phyloP scores from a whole-genome alignment of 2,113 vertebrate species.

The Calonectris borealis region DNA sequence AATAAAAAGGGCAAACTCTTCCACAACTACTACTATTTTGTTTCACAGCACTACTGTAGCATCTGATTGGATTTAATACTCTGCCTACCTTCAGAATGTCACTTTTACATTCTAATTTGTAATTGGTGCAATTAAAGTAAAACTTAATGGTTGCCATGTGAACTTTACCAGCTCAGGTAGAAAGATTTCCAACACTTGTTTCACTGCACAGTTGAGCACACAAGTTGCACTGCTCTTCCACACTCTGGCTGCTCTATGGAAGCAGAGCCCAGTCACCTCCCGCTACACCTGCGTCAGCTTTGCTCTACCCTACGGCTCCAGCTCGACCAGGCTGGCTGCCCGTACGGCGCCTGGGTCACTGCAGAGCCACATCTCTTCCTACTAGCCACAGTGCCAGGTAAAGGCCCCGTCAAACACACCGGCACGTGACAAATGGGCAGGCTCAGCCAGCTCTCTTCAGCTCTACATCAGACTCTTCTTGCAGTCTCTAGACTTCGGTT shows the following conservation, averaged over 20 bases:
- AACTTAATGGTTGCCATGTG: neutral
- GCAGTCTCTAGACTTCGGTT: neutral
- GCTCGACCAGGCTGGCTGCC: neutral
- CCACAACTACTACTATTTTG: neutral
- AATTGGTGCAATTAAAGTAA: neutral
- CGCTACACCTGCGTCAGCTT: neutral
- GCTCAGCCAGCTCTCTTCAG: neutral
- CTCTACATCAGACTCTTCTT: neutral
- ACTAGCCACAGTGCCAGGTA: neutral
- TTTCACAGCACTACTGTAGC: neutral
- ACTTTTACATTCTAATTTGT: neutral
- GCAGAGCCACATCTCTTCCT: neutral
- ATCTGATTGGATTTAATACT: neutral
- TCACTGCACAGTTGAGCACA: neutral
- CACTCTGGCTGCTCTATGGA: neutral
- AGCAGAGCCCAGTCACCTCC: neutral
- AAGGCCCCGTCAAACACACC: neutral
- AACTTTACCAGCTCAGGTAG: neutral
- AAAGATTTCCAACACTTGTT: neutral
- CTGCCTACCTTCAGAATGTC: neutral
- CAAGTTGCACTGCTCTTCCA: neutral
- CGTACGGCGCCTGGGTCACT: rapidly evolving
- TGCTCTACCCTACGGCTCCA: neutral
- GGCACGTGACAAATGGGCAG: neutral
- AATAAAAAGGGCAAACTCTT: neutral